Evolutionary conservation across 2,113 vertebrate species (phyloP).

Genomic region (Herpetotheres cachinnans): DNA sequence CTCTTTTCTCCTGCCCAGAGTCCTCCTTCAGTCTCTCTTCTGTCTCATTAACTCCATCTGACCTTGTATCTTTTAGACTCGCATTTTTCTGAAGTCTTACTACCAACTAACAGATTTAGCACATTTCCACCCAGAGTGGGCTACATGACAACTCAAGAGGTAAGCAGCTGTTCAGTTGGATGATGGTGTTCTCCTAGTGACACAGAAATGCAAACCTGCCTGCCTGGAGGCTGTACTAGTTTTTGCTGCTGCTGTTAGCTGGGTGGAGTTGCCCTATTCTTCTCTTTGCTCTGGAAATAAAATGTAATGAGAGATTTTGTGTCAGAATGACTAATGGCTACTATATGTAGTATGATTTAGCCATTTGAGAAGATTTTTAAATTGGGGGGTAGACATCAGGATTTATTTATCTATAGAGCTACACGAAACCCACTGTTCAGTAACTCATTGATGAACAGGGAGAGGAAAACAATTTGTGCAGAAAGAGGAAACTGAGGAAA

Average conservation of each 20-base stretch:
- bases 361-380: neutral
- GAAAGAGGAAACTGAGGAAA: neutral
- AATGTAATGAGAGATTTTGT: neutral
- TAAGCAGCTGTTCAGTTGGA: neutral
- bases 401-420: neutral
- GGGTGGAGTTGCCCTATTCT: neutral
- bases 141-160: neutral
- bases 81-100: neutral
- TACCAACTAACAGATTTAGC: neutral
- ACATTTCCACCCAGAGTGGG: neutral
- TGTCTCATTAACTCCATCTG: neutral
- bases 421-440: neutral
- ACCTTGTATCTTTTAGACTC: neutral
- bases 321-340: neutral
- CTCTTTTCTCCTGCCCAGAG: neutral
- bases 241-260: neutral
- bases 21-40: neutral
- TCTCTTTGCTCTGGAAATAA: neutral
- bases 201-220: neutral
- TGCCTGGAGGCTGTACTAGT: neutral
- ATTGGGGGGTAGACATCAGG: neutral
- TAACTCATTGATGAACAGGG: neutral
- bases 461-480: neutral
- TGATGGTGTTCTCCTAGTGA: neutral
- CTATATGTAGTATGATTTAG: neutral